A percentile compares a stretch with the other conserved stretches of the same genome.
phyloP scores from a whole-genome alignment of 2,113 vertebrate genomes.

The Pluvianellus socialis region DNA sequence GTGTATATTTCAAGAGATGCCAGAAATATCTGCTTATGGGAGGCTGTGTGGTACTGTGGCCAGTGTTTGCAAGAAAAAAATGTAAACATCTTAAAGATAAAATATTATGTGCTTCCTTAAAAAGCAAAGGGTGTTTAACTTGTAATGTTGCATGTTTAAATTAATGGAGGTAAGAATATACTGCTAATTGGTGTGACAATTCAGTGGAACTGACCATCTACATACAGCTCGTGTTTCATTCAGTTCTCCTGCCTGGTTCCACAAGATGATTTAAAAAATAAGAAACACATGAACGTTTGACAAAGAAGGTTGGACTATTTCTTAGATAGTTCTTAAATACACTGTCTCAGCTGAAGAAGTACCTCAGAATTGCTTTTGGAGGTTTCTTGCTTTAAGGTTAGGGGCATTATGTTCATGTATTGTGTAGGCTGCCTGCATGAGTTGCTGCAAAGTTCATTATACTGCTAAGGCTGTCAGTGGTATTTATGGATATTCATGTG shows the following conservation, averaged over 20 bases:
- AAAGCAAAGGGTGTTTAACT: conserved; percentile 6
- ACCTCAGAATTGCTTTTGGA: conserved; percentile 37
- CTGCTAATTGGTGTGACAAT: conserved; percentile 12
- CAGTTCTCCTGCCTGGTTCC: conserved; percentile 2
- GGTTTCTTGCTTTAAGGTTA: conserved; percentile 45
- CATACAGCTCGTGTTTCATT: background rate
- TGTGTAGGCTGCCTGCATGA: conserved; percentile 70
- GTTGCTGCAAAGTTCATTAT: conserved; percentile 75
- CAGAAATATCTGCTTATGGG: background rate
- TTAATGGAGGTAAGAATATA: conserved; percentile 41
- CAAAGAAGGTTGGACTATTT: background rate
- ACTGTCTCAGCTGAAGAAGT: background rate
- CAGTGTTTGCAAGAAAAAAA: conserved; percentile 12
- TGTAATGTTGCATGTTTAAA: background rate
- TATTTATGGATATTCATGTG: conserved; percentile 76
- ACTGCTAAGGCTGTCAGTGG: conserved; percentile 68
- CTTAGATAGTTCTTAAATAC: background rate
- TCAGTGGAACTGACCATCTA: background rate
- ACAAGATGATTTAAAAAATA: conserved; percentile 1
- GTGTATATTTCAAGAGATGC: background rate
- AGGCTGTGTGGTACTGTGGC: background rate
- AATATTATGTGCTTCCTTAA: background rate
- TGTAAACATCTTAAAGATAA: conserved; percentile 47
- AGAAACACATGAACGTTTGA: background rate
- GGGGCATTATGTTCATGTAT: conserved; percentile 55